A percentile compares a stretch with the other conserved stretches of the same genome.
phyloP scores from a whole-genome alignment of 1,140 invertebrate species.

The Arctopsyche grandis region DNA sequence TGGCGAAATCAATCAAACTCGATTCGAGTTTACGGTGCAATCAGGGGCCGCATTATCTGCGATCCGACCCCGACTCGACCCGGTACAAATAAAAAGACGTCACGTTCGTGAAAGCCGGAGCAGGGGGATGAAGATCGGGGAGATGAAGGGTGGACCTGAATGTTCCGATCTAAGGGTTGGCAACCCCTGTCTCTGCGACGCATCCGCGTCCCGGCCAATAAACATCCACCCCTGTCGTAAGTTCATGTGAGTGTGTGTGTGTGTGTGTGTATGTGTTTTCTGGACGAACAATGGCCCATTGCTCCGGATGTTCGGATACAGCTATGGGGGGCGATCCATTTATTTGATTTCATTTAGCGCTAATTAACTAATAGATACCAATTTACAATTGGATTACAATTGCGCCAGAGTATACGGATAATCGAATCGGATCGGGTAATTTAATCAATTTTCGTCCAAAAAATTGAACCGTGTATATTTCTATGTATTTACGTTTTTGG shows the following conservation, averaged over 20 bases:
- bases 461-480: neutral
- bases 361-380: constrained; percentile 36
- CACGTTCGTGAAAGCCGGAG: constrained; percentile 37
- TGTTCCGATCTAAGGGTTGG: neutral
- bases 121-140: neutral
- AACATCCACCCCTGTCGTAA: constrained; percentile 23
- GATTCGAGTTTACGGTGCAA: constrained; percentile 48
- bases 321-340: constrained; percentile 13
- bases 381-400: constrained; percentile 29
- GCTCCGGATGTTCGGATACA: neutral
- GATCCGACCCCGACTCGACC: constrained; percentile 36
- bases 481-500: no score
- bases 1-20: constrained; percentile 50
- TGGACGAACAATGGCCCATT: constrained; percentile 22
- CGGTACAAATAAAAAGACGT: constrained; percentile 52
- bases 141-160: no score
- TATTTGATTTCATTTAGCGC: constrained; percentile 36
- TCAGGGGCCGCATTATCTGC: constrained; percentile 45
- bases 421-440: neutral
- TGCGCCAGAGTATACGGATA: neutral
- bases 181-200: neutral
- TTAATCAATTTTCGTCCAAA: neutral
- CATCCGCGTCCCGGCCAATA: constrained; percentile 17
- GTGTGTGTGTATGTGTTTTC: constrained; percentile 2
- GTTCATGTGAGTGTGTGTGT: neutral